phyloP scores from a whole-genome alignment of 2,888 invertebrate species.

The Synergus japonicus region DNA sequence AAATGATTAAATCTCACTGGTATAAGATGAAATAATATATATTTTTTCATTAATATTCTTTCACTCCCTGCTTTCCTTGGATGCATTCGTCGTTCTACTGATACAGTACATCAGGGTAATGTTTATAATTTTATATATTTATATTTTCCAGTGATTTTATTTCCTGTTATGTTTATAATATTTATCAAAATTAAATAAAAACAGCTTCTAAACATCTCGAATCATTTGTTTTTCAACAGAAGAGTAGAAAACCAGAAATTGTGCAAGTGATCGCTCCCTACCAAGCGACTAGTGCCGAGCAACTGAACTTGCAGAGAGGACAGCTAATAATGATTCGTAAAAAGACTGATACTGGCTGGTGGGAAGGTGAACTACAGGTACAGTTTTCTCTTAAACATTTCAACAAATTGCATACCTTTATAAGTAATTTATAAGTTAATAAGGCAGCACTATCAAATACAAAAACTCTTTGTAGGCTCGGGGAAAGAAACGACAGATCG shows the following conservation, averaged over 20 bases:
- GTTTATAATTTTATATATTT: neutral
- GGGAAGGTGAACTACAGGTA: constrained; percentile 98
- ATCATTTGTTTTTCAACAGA: constrained; percentile 74
- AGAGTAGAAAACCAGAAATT: constrained; percentile 91
- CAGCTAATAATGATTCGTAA: constrained; percentile 97
- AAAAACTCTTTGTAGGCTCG: constrained; percentile 76
- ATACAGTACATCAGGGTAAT: constrained; percentile 52
- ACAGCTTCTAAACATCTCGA: neutral
- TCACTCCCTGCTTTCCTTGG: constrained; percentile 48
- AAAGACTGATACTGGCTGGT: constrained; percentile 98
- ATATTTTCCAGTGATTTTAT: neutral
- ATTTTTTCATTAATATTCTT: constrained; percentile 42
- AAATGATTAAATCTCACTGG: no score
- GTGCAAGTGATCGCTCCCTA: constrained; percentile 97
- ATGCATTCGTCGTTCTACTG: constrained; percentile 42
- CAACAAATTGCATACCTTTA: neutral
- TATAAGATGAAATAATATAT: no score
- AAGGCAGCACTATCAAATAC: neutral
- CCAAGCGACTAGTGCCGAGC: constrained; percentile 94
- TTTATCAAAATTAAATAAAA: neutral
- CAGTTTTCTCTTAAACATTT: constrained; percentile 39
- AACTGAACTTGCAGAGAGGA: constrained; percentile 92
- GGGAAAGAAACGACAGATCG: constrained; percentile 93
- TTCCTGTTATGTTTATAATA: neutral
- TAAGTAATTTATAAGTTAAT: neutral